Evolutionary conservation across 2,797 vertebrate genomes (phyloP).

Genomic region (Chrosomus eos): DNA sequence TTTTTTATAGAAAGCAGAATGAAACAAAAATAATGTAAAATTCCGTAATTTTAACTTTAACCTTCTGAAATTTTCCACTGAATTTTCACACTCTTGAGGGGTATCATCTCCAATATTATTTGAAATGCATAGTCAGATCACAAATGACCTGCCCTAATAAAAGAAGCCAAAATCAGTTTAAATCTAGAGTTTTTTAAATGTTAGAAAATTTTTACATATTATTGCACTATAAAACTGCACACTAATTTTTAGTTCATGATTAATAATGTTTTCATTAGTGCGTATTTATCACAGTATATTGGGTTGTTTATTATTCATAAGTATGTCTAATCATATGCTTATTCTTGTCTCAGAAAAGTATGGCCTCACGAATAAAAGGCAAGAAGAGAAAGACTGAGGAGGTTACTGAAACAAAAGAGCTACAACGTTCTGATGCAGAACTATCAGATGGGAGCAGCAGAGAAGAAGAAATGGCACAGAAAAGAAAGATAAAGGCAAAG

Average conservation of each 20-base stretch:
- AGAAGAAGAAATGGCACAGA: slow-evolving; percentile 45
- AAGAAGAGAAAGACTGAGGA: slow-evolving; percentile 28
- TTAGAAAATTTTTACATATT: neutral
- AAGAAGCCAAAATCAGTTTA: neutral
- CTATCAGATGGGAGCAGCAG: slow-evolving; percentile 22
- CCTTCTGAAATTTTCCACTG: neutral
- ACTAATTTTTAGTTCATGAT: neutral
- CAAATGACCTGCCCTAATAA: neutral
- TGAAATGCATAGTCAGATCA: neutral
- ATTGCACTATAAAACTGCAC: neutral
- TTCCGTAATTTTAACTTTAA: neutral
- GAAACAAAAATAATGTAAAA: neutral
- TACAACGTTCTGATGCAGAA: slow-evolving; percentile 35
- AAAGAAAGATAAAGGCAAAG: slow-evolving; percentile 46
- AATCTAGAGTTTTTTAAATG: neutral
- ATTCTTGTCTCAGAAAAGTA: slow-evolving; percentile 42
- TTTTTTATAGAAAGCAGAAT: neutral
- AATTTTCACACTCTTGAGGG: neutral
- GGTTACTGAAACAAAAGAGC: slow-evolving; percentile 5
- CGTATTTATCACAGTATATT: neutral
- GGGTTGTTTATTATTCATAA: neutral
- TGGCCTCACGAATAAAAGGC: slow-evolving; percentile 66
- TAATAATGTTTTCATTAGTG: neutral
- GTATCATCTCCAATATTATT: neutral
- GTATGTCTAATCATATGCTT: neutral